Base-by-base conservation (phyloP, 1,140 invertebrate genomes). In the Brachionus asplanchnoidis region DNA sequence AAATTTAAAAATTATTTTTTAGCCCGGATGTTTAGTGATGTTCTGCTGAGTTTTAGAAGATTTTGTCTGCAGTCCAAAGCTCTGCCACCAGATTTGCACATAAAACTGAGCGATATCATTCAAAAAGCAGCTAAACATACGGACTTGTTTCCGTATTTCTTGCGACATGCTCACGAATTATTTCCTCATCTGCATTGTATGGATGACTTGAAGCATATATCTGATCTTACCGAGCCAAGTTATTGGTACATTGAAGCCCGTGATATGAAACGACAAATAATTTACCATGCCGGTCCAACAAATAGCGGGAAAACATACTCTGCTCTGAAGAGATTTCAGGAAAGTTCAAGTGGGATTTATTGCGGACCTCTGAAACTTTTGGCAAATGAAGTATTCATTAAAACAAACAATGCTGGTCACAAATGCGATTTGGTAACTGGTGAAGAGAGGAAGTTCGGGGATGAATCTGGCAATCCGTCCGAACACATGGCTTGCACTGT, bases 281-380 rank as follows among this genome's bases (percentile, higher is more conserved):
- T 99, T 75, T 98, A 97, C 89, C 97, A 99, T 91, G 94, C 95
- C 42, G 98, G 98, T 9, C 98, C 98, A 11, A 99, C 98, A 14
- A 99, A 99, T 89, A 98, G 96, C 88, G 98, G 98, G 0, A 99
- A 99, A 92, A 99, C 98, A 1, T 97, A 97, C 87, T 95, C 97
- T 91, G 98, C 98, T 7, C 91, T 99, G 87, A 92, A 98, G 89
- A 91, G 93, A 84, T 97, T 95, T 88, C 91, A 96, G 14, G 91
- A 89, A 60, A 93, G 97, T 2, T 94, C 96, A 88, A 94, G 94
- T 85, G 98, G 97, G 17, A 93, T 99, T 17, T 99, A 99, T 89
- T 99, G 97, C 92, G 97, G 97, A 2, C 98, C 98, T 1, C 90
- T 99, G 6, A 98, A 98, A 89, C 90, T 99, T 83, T 91, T 99